phyloP scores from a whole-genome alignment of 2,888 invertebrate species.

The Drymonia ruficornis region DNA sequence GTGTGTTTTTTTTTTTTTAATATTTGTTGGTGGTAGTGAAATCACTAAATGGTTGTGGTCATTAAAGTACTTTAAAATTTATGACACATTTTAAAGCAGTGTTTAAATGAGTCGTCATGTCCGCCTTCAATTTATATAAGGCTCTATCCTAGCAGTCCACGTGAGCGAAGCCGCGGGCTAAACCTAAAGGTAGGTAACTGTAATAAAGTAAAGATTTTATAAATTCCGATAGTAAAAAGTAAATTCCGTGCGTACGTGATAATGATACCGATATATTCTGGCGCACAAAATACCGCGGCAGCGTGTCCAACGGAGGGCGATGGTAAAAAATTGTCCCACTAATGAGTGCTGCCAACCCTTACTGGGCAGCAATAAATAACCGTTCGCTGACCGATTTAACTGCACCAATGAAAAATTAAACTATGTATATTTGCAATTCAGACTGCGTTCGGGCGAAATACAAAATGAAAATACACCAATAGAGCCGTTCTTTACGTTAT shows the following conservation, averaged over 20 bases:
- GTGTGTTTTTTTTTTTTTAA: too few species aligned
- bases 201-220: not conserved
- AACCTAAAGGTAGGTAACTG: not conserved
- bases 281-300: conserved; percentile 42
- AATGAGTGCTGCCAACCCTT: conserved; percentile 57
- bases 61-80: too few species aligned
- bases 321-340: conserved; percentile 51
- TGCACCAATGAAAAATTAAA: conserved; percentile 68
- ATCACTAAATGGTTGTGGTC: too few species aligned
- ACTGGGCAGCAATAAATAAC: conserved; percentile 60
- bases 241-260: conserved; percentile 12
- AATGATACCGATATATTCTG: conserved; percentile 29
- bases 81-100: too few species aligned
- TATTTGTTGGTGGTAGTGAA: too few species aligned
- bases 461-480: conserved; percentile 37
- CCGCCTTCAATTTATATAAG: too few species aligned
- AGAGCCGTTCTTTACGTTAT: conserved; percentile 39
- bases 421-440: conserved; percentile 58
- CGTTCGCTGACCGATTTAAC: conserved; percentile 59
- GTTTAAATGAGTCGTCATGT: too few species aligned
- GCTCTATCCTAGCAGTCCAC: not conserved
- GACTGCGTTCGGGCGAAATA: conserved; percentile 46
- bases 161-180: not conserved
- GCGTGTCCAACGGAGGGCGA: conserved; percentile 38
- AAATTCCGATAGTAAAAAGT: not conserved